Conservation (phyloP, 2,888 invertebrate species). For the Cephus sareptanus region DNA sequence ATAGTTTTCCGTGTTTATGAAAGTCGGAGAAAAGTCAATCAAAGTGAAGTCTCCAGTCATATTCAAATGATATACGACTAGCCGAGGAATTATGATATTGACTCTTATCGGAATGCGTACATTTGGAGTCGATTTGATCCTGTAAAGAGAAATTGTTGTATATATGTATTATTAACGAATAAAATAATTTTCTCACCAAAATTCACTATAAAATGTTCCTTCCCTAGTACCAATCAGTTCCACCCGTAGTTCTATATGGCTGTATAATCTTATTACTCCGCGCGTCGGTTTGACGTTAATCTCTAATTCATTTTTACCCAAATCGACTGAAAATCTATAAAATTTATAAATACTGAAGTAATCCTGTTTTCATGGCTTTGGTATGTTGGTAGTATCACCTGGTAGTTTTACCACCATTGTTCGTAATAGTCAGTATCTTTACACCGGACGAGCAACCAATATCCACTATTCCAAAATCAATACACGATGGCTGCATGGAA, state of each 20-base stretch:
- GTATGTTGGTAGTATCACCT: slow-evolving; percentile 29
- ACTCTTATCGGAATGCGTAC: slow-evolving; percentile 41
- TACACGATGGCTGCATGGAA: slow-evolving; percentile 45
- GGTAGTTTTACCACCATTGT: slow-evolving; percentile 60
- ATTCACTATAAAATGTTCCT: slow-evolving; percentile 61
- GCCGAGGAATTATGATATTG: slow-evolving; percentile 55
- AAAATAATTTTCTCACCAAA: slow-evolving; percentile 58
- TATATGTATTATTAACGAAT: background rate
- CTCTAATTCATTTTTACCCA: slow-evolving; percentile 62
- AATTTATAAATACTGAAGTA: background rate
- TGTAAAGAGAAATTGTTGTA: slow-evolving; percentile 12
- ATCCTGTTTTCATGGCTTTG: background rate
- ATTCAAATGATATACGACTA: slow-evolving; percentile 60
- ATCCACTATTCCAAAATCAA: slow-evolving; percentile 67
- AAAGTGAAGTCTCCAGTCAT: slow-evolving; percentile 61
- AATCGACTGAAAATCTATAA: slow-evolving; percentile 61
- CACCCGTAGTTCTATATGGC: slow-evolving; percentile 46
- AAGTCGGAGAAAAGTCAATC: slow-evolving; percentile 63
- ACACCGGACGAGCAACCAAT: slow-evolving; percentile 59
- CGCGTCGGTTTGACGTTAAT: slow-evolving; percentile 62
- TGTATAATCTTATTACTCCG: slow-evolving; percentile 55
- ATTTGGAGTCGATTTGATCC: slow-evolving; percentile 49
- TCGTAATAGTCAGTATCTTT: slow-evolving; percentile 58
- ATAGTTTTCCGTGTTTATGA: slow-evolving; percentile 56
- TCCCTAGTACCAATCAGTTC: slow-evolving; percentile 59